Conservation (phyloP, 35 echinoderm and acorn worm species). For the Ptychodera flava region DNA sequence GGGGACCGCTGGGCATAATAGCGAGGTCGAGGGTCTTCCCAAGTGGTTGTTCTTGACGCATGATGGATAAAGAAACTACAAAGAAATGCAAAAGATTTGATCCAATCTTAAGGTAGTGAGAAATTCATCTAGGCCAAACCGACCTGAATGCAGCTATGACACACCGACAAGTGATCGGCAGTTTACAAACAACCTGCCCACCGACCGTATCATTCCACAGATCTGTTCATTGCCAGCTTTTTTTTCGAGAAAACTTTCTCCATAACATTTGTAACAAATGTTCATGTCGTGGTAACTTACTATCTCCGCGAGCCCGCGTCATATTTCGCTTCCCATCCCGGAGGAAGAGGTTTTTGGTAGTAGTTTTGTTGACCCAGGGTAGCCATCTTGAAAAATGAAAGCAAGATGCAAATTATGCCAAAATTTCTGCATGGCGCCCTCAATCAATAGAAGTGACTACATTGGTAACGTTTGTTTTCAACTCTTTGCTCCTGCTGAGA, state of each 20-base stretch:
- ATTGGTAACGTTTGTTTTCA: too few relatives aligned
- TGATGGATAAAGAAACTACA: neutral
- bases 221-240: too few relatives aligned
- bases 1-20: neutral
- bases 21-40: neutral
- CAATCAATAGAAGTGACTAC: too few relatives aligned
- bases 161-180: too few relatives aligned
- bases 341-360: constrained; percentile 4
- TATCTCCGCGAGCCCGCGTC: neutral
- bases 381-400: neutral
- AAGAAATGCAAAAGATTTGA: neutral
- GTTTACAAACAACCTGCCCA: too few relatives aligned
- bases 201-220: too few relatives aligned
- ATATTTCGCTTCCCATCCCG: constrained; percentile 20
- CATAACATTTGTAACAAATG: too few relatives aligned
- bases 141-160: neutral
- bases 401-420: too few relatives aligned
- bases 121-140: neutral
- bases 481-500: too few relatives aligned
- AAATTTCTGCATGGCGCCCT: too few relatives aligned
- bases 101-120: neutral
- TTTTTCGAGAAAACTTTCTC: too few relatives aligned
- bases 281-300: too few relatives aligned
- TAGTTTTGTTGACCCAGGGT: neutral
- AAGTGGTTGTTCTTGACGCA: neutral